phyloP scores from a whole-genome alignment of 2,113 vertebrate genomes.

The Oxygymnocypris stewartii region DNA sequence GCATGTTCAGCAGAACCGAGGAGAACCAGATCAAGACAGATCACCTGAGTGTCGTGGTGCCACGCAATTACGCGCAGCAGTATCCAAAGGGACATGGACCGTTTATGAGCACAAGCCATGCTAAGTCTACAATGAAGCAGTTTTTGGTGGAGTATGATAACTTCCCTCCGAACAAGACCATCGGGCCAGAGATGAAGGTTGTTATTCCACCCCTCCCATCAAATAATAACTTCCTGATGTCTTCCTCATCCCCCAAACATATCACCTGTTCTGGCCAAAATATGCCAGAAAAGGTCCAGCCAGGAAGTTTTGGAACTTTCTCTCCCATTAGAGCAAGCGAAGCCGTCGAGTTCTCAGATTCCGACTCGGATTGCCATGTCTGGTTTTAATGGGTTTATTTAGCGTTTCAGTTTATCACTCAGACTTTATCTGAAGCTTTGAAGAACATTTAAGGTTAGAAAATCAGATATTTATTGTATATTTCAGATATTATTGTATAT shows the following conservation, averaged over 20 bases:
- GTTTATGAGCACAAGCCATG: constrained; percentile 35
- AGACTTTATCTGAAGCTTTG: constrained; percentile 29
- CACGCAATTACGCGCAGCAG: constrained; percentile 57
- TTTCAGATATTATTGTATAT: constrained; percentile 55
- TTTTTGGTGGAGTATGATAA: constrained; percentile 76
- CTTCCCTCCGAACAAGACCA: constrained; percentile 79
- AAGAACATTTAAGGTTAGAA: not conserved
- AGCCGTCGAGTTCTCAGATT: constrained; percentile 72
- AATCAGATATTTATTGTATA: constrained; percentile 56
- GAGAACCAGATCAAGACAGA: constrained; percentile 53
- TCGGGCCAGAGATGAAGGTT: constrained; percentile 75
- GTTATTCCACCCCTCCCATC: constrained; percentile 75
- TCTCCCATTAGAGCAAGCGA: constrained; percentile 72
- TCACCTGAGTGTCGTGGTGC: constrained; percentile 55
- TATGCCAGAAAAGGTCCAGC: constrained; percentile 27
- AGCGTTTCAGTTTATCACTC: not conserved
- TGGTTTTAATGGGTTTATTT: constrained; percentile 67
- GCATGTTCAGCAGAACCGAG: constrained; percentile 58
- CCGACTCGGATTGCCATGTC: constrained; percentile 79
- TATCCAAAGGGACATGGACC: constrained; percentile 57
- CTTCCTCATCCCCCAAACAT: constrained; percentile 58
- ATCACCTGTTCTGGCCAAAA: constrained; percentile 58
- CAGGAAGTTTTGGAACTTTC: constrained; percentile 67
- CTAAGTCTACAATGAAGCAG: constrained; percentile 36
- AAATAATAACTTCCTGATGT: constrained; percentile 62